These are phyloP conservation scores for Amphiprion clarkii DNA, from an alignment of 2,797 vertebrate species.

Conservation along the genomic window DNA sequence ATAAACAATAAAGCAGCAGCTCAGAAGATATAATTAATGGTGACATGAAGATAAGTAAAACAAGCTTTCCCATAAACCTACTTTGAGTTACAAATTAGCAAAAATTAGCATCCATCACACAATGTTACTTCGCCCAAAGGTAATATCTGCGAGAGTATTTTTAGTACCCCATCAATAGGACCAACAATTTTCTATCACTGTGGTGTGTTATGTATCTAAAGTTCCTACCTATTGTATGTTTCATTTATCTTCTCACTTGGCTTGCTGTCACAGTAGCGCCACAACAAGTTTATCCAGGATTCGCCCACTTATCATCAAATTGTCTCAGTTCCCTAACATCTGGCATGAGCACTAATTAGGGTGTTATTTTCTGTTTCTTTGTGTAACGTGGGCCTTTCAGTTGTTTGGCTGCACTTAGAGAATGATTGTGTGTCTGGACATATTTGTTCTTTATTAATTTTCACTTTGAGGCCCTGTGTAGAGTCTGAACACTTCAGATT, in stretches of 20 bases:
- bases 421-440: background rate
- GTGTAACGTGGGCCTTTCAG: background rate
- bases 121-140: background rate
- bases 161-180: background rate
- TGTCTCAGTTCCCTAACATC: background rate
- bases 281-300: slow-evolving; percentile 11
- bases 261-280: slow-evolving; percentile 5
- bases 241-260: background rate
- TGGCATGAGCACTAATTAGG: background rate
- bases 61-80: background rate
- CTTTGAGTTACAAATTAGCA: slow-evolving; percentile 3
- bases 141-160: background rate
- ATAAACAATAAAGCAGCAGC: background rate
- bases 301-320: background rate
- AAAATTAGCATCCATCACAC: background rate
- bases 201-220: background rate
- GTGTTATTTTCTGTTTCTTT: slow-evolving; percentile 6
- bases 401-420: background rate
- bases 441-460: background rate
- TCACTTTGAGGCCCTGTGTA: background rate
- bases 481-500: background rate
- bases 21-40: background rate
- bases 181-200: background rate
- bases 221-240: background rate
- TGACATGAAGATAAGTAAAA: background rate